Evolutionary conservation across 2,888 invertebrate genomes (phyloP).

Genomic region (Agrilus cyanescens): DNA sequence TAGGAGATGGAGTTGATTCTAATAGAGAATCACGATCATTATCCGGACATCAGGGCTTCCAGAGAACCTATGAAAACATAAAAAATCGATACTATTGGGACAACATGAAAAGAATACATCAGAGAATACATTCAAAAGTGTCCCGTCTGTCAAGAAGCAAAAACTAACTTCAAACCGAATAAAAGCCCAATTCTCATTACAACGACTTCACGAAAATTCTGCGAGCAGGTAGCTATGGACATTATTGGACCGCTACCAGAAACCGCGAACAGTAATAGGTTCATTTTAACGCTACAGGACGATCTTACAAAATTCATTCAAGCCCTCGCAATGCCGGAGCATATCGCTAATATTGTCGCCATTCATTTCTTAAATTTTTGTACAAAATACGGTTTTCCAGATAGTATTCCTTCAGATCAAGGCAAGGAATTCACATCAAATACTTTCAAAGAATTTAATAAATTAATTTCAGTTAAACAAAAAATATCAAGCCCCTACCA

Average conservation of each 20-base stretch:
- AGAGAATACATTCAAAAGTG: no score
- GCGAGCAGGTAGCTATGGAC: neutral
- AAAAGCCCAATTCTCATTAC: neutral
- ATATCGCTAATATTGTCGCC: neutral
- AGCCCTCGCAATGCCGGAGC: neutral
- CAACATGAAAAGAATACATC: no score
- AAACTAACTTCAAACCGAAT: neutral
- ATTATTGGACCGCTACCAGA: no score
- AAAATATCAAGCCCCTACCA: no score
- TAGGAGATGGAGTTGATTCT: no score
- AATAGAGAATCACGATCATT: no score
- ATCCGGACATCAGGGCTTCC: no score
- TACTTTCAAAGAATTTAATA: constrained; percentile 2
- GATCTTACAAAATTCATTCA: neutral
- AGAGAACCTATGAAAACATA: no score
- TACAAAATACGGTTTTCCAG: neutral
- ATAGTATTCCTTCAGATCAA: constrained; percentile 1
- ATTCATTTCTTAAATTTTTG: neutral
- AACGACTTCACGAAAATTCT: neutral
- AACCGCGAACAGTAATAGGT: constrained; percentile 23
- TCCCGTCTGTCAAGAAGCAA: neutral
- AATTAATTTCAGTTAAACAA: no score
- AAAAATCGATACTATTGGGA: no score
- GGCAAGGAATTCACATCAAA: neutral
- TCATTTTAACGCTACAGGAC: neutral